Evolutionary conservation across 2,113 vertebrate species (phyloP).

Genomic region (Regulus satrapa): DNA sequence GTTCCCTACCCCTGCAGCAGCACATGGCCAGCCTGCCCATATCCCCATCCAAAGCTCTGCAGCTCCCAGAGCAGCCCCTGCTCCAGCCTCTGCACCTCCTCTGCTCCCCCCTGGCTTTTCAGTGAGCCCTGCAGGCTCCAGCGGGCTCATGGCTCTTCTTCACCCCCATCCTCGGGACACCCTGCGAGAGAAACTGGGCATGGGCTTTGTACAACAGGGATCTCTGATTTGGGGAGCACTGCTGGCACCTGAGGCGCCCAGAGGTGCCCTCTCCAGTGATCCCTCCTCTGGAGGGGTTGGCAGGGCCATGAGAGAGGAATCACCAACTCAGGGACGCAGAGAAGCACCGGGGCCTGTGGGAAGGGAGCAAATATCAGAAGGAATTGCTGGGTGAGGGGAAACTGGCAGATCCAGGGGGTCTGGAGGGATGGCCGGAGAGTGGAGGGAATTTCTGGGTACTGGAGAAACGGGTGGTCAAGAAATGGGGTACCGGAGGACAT

Average conservation of each 20-base stretch:
- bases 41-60: background rate
- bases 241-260: background rate
- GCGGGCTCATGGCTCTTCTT: background rate
- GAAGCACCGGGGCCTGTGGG: background rate
- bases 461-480: background rate
- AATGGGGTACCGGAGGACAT: background rate
- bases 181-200: background rate
- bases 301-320: background rate
- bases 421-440: background rate
- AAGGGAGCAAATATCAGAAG: background rate
- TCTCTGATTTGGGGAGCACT: background rate
- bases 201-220: background rate
- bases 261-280: background rate
- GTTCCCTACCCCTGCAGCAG: background rate
- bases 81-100: background rate
- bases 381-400: background rate
- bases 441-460: background rate
- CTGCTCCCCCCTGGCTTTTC: background rate
- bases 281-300: background rate
- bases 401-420: background rate
- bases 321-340: rapidly evolving
- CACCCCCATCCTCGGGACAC: background rate
- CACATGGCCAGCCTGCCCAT: background rate
- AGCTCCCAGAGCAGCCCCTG: background rate
- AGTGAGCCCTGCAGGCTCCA: background rate